phyloP scores from a whole-genome alignment of 2,797 vertebrate genomes.

The Todus mexicanus region DNA sequence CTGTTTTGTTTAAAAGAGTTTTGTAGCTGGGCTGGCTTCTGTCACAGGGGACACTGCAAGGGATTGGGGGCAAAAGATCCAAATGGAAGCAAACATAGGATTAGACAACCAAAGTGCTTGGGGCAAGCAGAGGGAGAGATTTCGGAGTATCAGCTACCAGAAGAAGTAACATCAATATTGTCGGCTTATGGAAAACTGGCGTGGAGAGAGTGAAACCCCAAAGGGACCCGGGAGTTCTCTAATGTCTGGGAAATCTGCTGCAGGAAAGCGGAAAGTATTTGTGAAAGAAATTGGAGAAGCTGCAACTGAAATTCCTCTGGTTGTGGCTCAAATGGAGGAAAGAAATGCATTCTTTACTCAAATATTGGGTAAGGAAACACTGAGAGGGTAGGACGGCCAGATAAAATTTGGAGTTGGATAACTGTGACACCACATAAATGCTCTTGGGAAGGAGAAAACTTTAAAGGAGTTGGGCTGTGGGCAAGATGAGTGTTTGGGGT shows the following conservation, averaged over 20 bases:
- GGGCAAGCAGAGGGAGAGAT: too few relatives aligned
- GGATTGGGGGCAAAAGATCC: not conserved
- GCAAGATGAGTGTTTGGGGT: not conserved
- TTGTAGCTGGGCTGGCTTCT: not conserved
- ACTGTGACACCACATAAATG: not conserved
- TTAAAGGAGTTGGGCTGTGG: not conserved
- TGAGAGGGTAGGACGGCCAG: not conserved
- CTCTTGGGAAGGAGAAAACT: not conserved
- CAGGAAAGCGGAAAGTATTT: constrained; percentile 27
- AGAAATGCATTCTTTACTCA: not conserved
- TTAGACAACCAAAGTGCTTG: not conserved
- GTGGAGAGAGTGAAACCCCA: not conserved
- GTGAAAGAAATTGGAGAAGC: not conserved
- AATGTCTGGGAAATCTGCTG: constrained; percentile 30
- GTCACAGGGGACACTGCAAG: not conserved
- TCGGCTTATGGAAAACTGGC: not conserved
- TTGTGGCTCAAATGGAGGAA: not conserved
- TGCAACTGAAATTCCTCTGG: constrained; percentile 23
- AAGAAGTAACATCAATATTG: not conserved
- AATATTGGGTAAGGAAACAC: not conserved
- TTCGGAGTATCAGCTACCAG: not conserved
- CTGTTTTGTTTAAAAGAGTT: not conserved
- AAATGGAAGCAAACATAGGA: not conserved
- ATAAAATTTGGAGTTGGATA: not conserved
- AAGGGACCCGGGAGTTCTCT: constrained; percentile 14